These are phyloP conservation scores for Penaeus japonicus DNA, from an alignment of 1,140 invertebrate genomes.

Conservation along the genomic window DNA sequence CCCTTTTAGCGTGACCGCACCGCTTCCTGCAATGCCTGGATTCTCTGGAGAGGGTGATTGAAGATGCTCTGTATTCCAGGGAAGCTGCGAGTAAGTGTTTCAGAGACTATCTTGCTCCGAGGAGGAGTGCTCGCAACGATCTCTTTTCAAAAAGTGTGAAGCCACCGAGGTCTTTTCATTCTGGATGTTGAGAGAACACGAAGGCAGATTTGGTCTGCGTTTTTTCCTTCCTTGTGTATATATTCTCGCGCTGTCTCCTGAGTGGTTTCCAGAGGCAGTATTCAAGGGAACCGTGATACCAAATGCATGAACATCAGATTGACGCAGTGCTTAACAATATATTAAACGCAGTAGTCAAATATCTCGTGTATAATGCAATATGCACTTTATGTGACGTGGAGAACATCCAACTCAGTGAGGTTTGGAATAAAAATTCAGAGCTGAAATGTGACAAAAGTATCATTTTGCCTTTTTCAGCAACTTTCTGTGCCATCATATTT, in stretches of 20 bases:
- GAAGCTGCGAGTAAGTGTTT: slow-evolving; percentile 60
- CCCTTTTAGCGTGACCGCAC: neutral
- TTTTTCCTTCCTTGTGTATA: slow-evolving; percentile 22
- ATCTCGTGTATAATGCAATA: too few species aligned
- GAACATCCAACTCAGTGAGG: too few species aligned
- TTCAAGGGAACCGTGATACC: neutral
- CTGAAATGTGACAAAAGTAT: too few species aligned
- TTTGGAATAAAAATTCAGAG: too few species aligned
- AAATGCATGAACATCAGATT: too few species aligned
- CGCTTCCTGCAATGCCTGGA: neutral
- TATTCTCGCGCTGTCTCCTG: neutral
- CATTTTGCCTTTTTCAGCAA: too few species aligned
- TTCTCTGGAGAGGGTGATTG: slow-evolving; percentile 57
- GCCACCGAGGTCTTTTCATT: slow-evolving; percentile 52
- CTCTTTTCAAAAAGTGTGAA: slow-evolving; percentile 60
- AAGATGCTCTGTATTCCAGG: slow-evolving; percentile 60
- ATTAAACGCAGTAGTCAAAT: too few species aligned
- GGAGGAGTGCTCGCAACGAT: slow-evolving; percentile 57
- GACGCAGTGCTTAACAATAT: too few species aligned
- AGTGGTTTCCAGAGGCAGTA: neutral
- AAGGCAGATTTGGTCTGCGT: slow-evolving; percentile 19
- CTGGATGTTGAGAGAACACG: slow-evolving; percentile 50
- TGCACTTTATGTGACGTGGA: too few species aligned
- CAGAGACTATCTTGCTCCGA: slow-evolving; percentile 59
- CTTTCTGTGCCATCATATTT: too few species aligned